Evolutionary conservation across 2,797 vertebrate genomes (phyloP).

Genomic region (Enoplosus armatus): DNA sequence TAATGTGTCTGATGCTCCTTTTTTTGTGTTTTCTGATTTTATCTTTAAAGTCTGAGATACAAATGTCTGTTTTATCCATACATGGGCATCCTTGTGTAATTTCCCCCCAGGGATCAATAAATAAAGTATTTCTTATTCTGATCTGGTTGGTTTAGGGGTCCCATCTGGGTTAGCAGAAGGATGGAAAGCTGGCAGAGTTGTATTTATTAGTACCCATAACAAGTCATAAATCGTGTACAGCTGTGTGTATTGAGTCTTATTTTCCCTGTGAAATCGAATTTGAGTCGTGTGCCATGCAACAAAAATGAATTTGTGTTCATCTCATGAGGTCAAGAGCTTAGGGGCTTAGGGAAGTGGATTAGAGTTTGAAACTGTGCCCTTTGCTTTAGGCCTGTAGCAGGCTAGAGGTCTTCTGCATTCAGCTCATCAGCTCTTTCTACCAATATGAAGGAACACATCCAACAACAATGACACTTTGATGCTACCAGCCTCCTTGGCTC

Average conservation of each 20-base stretch:
- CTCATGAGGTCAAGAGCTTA: neutral
- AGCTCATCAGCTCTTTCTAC: neutral
- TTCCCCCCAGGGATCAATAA: no score
- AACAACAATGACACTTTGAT: neutral
- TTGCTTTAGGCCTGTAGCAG: no score
- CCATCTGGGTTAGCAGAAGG: neutral
- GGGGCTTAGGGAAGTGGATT: neutral
- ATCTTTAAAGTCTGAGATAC: neutral
- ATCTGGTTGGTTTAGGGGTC: neutral
- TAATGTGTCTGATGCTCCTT: neutral
- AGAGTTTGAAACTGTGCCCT: neutral
- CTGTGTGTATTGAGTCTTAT: constrained; percentile 7
- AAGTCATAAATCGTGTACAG: neutral
- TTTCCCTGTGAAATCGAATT: neutral
- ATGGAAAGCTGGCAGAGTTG: neutral
- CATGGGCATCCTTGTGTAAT: neutral
- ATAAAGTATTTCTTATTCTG: no score
- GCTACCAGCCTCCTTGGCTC: no score
- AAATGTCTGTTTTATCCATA: neutral
- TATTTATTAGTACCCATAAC: neutral
- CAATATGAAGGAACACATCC: neutral
- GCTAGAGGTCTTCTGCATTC: neutral
- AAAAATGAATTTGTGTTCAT: neutral
- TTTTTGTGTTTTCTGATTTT: neutral
- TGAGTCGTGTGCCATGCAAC: neutral